Evolutionary conservation across 2,797 vertebrate genomes (phyloP).

Genomic region (Rachycentron canadum): DNA sequence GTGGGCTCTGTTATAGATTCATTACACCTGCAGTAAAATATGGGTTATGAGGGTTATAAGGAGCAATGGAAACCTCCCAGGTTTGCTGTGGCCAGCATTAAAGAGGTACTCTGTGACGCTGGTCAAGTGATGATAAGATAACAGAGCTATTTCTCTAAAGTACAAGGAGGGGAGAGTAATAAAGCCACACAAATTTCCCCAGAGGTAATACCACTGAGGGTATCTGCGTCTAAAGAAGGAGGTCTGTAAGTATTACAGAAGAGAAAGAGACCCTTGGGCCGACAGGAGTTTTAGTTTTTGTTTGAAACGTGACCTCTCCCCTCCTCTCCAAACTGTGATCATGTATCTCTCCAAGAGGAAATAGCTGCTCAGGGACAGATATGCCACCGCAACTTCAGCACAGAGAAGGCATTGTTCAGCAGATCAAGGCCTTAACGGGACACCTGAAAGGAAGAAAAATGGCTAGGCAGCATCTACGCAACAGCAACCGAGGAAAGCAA

Average conservation of each 20-base stretch:
- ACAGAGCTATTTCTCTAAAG: conserved; percentile 15
- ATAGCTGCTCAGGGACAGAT: conserved; percentile 48
- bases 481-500: conserved; percentile 9
- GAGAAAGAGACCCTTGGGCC: conserved; percentile 14
- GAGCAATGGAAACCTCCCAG: conserved; percentile 18
- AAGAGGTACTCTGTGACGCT: neutral
- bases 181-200: conserved; percentile 1
- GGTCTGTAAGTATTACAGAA: conserved; percentile 3
- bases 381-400: conserved; percentile 27
- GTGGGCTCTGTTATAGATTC: neutral
- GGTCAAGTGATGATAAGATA: conserved; percentile 39
- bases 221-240: conserved; percentile 4
- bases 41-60: neutral
- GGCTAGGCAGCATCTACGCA: neutral
- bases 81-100: neutral
- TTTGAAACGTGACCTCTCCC: conserved; percentile 57
- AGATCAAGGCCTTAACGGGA: conserved; percentile 17
- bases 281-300: conserved; percentile 33
- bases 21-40: conserved; percentile 32
- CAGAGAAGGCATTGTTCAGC: conserved; percentile 59
- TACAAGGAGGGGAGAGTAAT: conserved; percentile 22
- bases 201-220: conserved; percentile 5
- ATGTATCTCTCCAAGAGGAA: conserved; percentile 45
- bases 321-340: conserved; percentile 34
- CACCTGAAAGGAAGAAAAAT: conserved; percentile 9